Evolutionary conservation across 2,888 invertebrate genomes (phyloP), one percentile per base, ranked within the genome.

Genomic region (Xestobium rufovillosum): DNA sequence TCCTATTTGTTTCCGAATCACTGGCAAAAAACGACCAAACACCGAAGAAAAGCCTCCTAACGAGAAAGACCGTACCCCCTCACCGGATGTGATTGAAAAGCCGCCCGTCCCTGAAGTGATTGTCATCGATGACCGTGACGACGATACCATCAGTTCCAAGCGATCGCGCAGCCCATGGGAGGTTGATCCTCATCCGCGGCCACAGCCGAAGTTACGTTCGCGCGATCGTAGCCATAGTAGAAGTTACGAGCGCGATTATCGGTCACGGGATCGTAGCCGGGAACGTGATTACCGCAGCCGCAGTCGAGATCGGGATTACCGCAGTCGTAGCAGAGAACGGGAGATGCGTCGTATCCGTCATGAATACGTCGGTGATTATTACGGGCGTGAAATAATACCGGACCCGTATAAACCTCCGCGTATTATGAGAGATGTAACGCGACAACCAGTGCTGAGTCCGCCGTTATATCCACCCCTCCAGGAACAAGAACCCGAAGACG

Each of bases 401-500:
- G 52, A 54, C 27, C 52, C 49, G 32, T 61, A 62, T 38, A 54
- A 58, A 36, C 59, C 60, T 1, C 62, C 60, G 4, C 45, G 57
- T n/a, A 42, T 55, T 3, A 55, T 61, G 55, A 49, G 63, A 3
- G 62, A 61, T 33, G 58, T 57, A 3, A 59, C 61, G 2, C 44
- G 62, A 28, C 50, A 55, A 35, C 59, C 60, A 3, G 51, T 55
- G 3, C 28, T 44, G 17, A 42, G 43, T 4, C 48, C 51, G 1
- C 33, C 40, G 2, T 39, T 25, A 10, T 3, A 11, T 26, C 12
- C 14, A 19, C 4, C 46, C 45, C 1, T 41, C 45, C 10, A 9
- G 56, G 56, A 63, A 55, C 42, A 60, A 59, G 62, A 70, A 59
- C 52, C 71, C 61, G 55, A 60, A 6, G 73, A 75, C 38, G 73